Evolutionary conservation across 2,113 vertebrate genomes (phyloP).

Genomic region (Sapayoa aenigma): DNA sequence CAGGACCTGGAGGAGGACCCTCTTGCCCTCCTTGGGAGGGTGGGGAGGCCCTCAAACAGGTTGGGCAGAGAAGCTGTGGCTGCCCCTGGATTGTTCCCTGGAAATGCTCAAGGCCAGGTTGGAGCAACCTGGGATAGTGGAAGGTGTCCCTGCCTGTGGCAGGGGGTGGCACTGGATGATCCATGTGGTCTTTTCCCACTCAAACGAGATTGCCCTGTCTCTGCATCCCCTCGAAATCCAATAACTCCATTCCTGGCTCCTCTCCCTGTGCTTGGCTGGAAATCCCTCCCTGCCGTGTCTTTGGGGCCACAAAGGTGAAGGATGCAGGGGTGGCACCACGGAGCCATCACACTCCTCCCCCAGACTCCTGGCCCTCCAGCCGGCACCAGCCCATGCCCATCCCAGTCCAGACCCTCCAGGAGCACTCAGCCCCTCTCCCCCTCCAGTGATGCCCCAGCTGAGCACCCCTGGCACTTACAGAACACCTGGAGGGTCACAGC

Average conservation of each 20-base stretch:
- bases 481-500: constrained; percentile 43
- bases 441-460: fast-evolving
- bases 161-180: not conserved
- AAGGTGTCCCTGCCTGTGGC: fast-evolving
- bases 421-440: not conserved
- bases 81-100: not conserved
- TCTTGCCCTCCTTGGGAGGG: not conserved
- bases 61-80: not conserved
- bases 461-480: constrained; percentile 56
- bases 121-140: not conserved
- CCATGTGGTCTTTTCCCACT: not conserved
- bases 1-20: fast-evolving
- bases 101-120: fast-evolving
- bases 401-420: fast-evolving
- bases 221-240: fast-evolving
- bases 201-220: not conserved
- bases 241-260: not conserved
- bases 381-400: fast-evolving
- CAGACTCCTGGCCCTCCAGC: not conserved
- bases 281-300: not conserved
- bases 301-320: fast-evolving
- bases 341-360: not conserved
- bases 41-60: not conserved
- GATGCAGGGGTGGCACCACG: fast-evolving
- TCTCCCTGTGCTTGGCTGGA: fast-evolving